Base-by-base conservation (phyloP, 1,140 invertebrate genomes). In the Penaeus japonicus region DNA sequence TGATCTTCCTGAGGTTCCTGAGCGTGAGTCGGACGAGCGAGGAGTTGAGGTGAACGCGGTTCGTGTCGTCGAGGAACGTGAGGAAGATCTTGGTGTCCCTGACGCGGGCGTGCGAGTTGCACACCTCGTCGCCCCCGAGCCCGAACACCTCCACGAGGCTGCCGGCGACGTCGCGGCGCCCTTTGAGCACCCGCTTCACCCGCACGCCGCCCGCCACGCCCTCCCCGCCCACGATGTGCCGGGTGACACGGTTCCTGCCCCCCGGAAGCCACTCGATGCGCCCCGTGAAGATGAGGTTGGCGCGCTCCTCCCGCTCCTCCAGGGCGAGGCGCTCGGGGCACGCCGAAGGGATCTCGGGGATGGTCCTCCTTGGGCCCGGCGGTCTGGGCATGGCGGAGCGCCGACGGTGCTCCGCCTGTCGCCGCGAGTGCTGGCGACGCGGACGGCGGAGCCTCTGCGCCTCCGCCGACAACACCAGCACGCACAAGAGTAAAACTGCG, bases 71-170 rank as follows among this genome's bases (percentile, higher is more conserved):
- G n/a, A 83, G 22, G 20, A 20, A 65, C 55, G 86, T 88, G 35
- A 88, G 65, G 79, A 88, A 88, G 59, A 88, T 88, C 53, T 83
- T 82, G 62, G 79, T 88, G 79, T 88, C 86, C 65, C 39, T 88
- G 39, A 81, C 79, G 18, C 86, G 27, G 47, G 86, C 86, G 18
- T 65, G 39, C 30, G 86, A 88, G 47, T 88, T 81, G 53, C 86
- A 88, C 79, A 88, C 86, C 20, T 30, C 24, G 62, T 53, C 81
- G 22, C 86, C 70, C 27, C 86, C 86, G 27, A 88, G 86, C 3
- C 86, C 86, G 24, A 54, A 27, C 65, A 88, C 86, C 79, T 88
- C 39, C 5, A 88, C 18, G 17, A 88, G 27, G 4, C 54, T 17
- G 5, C 79, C 86, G 5, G 79, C 79, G 24, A 70, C 65, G 10